Conservation (phyloP, 2,888 invertebrate species). For the Drosophila niveifrons region DNA sequence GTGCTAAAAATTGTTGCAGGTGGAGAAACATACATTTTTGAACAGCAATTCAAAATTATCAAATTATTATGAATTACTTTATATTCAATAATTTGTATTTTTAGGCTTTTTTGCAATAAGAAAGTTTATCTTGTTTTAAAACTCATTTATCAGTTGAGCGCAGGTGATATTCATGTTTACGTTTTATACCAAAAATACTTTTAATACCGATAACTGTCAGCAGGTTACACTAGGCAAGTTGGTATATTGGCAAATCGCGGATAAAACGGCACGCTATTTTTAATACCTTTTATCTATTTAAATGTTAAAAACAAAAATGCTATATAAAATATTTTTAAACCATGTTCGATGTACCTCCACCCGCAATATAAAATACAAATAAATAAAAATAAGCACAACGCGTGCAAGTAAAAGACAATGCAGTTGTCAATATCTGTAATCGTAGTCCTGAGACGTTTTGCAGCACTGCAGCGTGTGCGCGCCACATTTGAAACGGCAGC, state of each 20-base stretch:
- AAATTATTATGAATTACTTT: not conserved
- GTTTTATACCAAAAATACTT: no score
- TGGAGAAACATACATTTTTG: not conserved
- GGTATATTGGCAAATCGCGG: no score
- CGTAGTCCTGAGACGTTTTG: conserved; percentile 30
- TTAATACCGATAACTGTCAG: no score
- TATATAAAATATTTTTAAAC: not conserved
- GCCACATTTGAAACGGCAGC: conserved; percentile 19
- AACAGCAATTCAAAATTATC: not conserved
- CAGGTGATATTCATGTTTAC: no score
- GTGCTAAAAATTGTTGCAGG: conserved; percentile 13
- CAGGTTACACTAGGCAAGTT: not conserved
- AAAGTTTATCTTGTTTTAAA: no score
- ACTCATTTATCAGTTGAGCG: no score
- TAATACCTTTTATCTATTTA: no score
- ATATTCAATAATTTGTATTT: not conserved
- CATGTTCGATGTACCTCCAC: not conserved
- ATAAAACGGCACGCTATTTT: no score
- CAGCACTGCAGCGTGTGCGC: conserved; percentile 50
- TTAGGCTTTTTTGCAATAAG: no score
- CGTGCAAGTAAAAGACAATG: not conserved
- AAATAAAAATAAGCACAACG: not conserved
- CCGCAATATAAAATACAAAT: not conserved
- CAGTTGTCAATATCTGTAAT: conserved; percentile 21
- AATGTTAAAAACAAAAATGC: no score